Percentiles rank a stretch among this genome's conserved stretches.
Evolutionary conservation across 2,113 vertebrate genomes (phyloP).

Genomic region (Chaetops frenatus): DNA sequence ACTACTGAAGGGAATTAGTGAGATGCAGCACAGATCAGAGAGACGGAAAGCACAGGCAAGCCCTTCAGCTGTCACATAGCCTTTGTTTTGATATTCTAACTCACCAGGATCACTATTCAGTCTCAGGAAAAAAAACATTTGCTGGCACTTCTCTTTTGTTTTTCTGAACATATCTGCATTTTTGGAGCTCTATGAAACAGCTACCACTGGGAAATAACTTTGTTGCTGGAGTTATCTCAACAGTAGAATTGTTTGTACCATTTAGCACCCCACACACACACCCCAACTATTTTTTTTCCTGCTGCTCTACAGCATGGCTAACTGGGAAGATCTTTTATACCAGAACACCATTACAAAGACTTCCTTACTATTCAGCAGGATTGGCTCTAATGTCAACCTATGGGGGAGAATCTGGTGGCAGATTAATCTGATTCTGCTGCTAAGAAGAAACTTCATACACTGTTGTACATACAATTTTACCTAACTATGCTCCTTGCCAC

Average conservation of each 20-base stretch:
- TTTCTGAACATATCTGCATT: not conserved
- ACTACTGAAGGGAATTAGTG: not conserved
- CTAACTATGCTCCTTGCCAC: slow-evolving; percentile 28
- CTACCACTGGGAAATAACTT: not conserved
- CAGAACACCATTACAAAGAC: not conserved
- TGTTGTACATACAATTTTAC: not conserved
- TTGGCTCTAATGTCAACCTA: not conserved
- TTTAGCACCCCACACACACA: not conserved
- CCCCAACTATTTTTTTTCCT: not conserved
- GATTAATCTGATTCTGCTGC: not conserved
- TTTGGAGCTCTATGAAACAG: not conserved
- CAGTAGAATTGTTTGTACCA: not conserved
- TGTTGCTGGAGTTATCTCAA: not conserved
- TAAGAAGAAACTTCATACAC: not conserved
- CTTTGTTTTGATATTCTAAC: not conserved
- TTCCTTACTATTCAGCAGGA: not conserved
- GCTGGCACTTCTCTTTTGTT: not conserved
- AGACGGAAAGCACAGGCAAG: not conserved
- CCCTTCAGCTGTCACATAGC: not conserved
- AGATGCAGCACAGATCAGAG: not conserved
- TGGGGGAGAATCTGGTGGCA: not conserved
- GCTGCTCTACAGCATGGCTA: not conserved
- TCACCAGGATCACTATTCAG: not conserved
- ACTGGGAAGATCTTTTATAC: not conserved
- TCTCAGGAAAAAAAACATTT: not conserved